Evolutionary conservation across 2,113 vertebrate genomes (phyloP).

Genomic region (Silurus glanis): DNA sequence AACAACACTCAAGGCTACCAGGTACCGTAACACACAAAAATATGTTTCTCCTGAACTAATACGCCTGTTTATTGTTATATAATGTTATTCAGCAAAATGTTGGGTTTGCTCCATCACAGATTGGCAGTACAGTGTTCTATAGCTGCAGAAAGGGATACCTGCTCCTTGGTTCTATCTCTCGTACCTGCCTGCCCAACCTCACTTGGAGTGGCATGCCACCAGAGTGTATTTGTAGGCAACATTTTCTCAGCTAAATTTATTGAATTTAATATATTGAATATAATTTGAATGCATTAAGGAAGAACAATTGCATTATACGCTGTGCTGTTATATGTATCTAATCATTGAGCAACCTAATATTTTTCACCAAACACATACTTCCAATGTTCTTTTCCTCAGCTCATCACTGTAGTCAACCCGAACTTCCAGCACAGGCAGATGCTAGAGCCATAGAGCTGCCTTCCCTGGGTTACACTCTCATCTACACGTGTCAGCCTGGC

Average conservation of each 20-base stretch:
- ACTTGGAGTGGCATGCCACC: constrained; percentile 95
- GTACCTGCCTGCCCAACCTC: constrained; percentile 93
- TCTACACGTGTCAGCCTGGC: constrained; percentile 93
- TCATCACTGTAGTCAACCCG: constrained; percentile 93
- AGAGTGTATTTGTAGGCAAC: constrained; percentile 87
- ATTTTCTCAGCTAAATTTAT: background rate
- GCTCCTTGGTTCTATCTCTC: constrained; percentile 92
- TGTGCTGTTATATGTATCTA: background rate
- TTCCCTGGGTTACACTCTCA: constrained; percentile 93
- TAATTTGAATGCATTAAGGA: background rate
- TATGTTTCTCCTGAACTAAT: background rate
- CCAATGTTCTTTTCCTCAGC: constrained; percentile 64
- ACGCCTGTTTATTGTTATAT: background rate
- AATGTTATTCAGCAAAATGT: background rate
- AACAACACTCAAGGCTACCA: constrained; percentile 96
- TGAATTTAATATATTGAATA: background rate
- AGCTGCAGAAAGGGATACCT: constrained; percentile 94
- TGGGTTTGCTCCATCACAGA: constrained; percentile 58
- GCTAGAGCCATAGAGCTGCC: constrained; percentile 92
- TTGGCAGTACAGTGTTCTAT: constrained; percentile 87
- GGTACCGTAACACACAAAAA: constrained; percentile 65
- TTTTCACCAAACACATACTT: too few relatives aligned
- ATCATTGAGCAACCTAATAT: background rate
- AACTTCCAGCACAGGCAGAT: constrained; percentile 86
- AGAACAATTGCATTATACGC: background rate